Evolutionary conservation across 2,888 invertebrate species (phyloP).

Genomic region (Papilio demoleus): DNA sequence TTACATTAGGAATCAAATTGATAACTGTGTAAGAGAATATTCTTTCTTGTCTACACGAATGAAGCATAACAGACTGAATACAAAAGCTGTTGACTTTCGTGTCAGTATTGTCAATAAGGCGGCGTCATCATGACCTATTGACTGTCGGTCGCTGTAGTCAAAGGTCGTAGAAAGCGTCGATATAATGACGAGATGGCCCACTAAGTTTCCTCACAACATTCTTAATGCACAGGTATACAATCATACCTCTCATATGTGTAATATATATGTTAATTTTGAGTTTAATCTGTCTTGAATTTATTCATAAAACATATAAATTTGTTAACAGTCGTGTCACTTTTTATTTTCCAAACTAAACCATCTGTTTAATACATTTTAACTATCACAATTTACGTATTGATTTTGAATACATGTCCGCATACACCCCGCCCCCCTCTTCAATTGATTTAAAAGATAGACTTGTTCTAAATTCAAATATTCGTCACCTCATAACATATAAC

Average conservation of each 20-base stretch:
- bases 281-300: conserved; percentile 1
- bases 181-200: conserved; percentile 24
- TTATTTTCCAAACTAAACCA: no score
- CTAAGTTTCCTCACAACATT: conserved; percentile 12
- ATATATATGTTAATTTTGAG: background rate
- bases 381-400: no score
- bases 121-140: conserved; percentile 35
- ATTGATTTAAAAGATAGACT: background rate
- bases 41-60: background rate
- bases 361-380: no score
- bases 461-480: conserved; percentile 8
- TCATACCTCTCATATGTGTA: background rate
- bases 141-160: conserved; percentile 29
- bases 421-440: no score
- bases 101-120: conserved; percentile 25
- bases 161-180: conserved; percentile 40
- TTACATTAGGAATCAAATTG: background rate
- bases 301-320: no score
- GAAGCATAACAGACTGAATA: conserved; percentile 7
- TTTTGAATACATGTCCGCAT: no score
- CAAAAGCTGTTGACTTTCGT: conserved; percentile 17
- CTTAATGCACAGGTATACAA: conserved; percentile 1
- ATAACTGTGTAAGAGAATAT: background rate
- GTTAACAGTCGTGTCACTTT: no score
- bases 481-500: conserved; percentile 18